These are phyloP conservation scores for Dendroctonus valens DNA, from an alignment of 1,140 invertebrate species.

Conservation along the genomic window DNA sequence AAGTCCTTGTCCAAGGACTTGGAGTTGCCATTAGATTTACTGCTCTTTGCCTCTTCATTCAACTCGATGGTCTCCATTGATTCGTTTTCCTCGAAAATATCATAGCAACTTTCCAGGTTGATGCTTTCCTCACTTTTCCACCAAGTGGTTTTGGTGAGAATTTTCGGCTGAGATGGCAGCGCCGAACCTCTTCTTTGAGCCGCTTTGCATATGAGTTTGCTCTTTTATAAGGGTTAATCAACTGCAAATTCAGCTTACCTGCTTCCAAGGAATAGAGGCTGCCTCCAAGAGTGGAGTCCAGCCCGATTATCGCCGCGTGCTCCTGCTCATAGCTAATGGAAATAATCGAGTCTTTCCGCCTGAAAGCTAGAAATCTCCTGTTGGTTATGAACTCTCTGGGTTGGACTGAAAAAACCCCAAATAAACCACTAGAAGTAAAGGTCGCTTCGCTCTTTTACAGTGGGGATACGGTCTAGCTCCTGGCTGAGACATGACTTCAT, in stretches of 20 bases:
- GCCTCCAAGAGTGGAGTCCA: constrained; percentile 24
- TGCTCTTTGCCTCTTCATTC: background rate
- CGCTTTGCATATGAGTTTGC: background rate
- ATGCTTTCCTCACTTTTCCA: constrained; percentile 33
- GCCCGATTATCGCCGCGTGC: constrained; percentile 25
- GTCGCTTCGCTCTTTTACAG: background rate
- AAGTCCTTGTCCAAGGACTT: constrained; percentile 5
- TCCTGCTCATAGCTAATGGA: constrained; percentile 31
- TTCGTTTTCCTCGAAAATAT: constrained; percentile 31
- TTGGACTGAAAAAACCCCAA: constrained; percentile 12
- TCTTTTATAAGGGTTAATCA: background rate
- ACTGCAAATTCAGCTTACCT: constrained; percentile 2
- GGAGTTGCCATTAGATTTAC: background rate
- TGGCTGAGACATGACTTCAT: constrained; percentile 17
- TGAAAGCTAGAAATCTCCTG: constrained; percentile 14
- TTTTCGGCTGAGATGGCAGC: background rate
- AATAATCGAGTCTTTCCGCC: constrained; percentile 24
- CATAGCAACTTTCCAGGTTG: constrained; percentile 33
- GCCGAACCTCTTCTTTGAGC: constrained; percentile 4
- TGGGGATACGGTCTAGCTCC: background rate
- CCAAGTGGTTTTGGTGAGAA: constrained; percentile 33
- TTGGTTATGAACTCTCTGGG: constrained; percentile 22
- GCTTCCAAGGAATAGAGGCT: constrained; percentile 28
- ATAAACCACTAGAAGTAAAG: background rate
- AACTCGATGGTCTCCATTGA: background rate